Percentiles rank a stretch among this genome's conserved stretches.
Evolutionary conservation across 2,797 vertebrate species (phyloP).

Genomic region (Coccyzus lansbergi): DNA sequence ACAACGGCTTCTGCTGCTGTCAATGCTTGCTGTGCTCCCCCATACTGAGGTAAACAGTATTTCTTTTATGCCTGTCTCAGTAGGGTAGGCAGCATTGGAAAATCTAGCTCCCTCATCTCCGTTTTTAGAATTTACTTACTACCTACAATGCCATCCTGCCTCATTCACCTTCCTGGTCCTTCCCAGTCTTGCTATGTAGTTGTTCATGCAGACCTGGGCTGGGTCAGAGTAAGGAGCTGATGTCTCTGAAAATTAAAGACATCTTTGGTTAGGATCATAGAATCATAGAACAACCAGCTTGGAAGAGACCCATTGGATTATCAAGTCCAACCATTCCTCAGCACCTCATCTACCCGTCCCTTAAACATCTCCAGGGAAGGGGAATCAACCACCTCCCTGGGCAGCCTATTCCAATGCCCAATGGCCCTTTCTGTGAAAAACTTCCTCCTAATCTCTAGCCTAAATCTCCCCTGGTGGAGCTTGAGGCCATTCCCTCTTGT

Average conservation of each 20-base stretch:
- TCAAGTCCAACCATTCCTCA: too few relatives aligned
- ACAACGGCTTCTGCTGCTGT: background rate
- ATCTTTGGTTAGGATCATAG: background rate
- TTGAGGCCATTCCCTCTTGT: too few relatives aligned
- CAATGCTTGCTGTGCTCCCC: background rate
- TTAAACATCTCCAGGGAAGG: too few relatives aligned
- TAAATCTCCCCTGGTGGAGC: too few relatives aligned
- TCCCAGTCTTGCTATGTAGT: background rate
- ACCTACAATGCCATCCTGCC: background rate
- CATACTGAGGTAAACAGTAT: background rate
- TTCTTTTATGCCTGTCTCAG: background rate
- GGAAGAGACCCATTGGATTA: too few relatives aligned
- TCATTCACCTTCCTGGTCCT: background rate
- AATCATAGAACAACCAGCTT: too few relatives aligned
- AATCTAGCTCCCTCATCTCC: background rate
- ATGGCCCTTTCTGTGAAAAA: too few relatives aligned
- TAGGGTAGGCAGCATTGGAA: background rate
- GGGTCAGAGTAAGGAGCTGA: background rate
- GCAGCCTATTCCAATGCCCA: too few relatives aligned
- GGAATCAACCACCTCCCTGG: too few relatives aligned
- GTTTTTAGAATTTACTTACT: background rate
- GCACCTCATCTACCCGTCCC: too few relatives aligned
- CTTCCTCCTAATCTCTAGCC: too few relatives aligned
- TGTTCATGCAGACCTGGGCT: background rate
- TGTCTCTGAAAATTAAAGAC: background rate